These are phyloP conservation scores for Crotalus helleri DNA, from an alignment of 2,113 vertebrate genomes.

Conservation along the genomic window DNA sequence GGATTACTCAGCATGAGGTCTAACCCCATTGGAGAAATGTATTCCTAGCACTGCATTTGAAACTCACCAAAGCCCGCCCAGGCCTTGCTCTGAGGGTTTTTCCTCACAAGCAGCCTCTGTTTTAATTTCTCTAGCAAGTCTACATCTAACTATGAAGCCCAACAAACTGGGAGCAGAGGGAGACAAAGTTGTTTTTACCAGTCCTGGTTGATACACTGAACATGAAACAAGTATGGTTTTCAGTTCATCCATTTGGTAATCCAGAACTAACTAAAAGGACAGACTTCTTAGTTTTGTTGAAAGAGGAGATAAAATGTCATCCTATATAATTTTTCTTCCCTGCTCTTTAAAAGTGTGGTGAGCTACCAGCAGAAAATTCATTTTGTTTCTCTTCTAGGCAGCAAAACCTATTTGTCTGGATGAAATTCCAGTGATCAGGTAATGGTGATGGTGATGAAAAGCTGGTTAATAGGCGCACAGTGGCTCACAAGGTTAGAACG, in stretches of 20 bases:
- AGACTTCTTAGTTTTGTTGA: background rate
- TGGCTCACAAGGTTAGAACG: background rate
- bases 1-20: background rate
- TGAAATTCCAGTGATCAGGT: background rate
- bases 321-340: background rate
- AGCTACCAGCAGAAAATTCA: background rate
- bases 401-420: background rate
- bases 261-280: background rate
- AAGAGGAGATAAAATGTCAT: background rate
- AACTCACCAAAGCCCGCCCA: background rate
- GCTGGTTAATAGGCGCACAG: background rate
- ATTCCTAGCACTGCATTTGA: background rate
- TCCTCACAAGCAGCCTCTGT: background rate
- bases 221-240: background rate
- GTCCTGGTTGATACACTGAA: background rate
- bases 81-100: background rate
- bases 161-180: background rate
- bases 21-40: background rate
- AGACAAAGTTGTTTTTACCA: background rate
- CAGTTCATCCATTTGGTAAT: background rate
- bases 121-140: background rate
- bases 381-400: background rate
- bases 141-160: background rate
- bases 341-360: background rate
- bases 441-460: background rate